Evolutionary conservation across 2,113 vertebrate genomes (phyloP).

Genomic region (Neolamprologus sp.): DNA sequence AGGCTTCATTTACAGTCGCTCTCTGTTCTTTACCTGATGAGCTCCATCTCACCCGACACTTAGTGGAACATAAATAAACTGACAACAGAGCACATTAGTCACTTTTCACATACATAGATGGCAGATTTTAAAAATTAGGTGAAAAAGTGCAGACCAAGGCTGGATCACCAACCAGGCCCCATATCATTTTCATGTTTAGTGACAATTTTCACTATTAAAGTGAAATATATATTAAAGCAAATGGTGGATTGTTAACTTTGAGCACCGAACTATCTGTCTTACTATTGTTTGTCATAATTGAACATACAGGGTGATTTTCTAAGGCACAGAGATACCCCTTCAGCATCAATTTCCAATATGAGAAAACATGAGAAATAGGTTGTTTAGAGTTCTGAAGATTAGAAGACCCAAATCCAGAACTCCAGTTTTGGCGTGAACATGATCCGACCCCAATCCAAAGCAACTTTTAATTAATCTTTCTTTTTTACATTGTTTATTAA

Average conservation of each 20-base stretch:
- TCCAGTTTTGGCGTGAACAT: neutral
- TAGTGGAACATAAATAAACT: neutral
- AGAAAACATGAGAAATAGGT: neutral
- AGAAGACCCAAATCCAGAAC: neutral
- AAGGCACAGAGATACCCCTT: neutral
- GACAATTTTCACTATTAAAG: neutral
- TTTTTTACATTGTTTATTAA: neutral
- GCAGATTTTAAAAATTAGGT: neutral
- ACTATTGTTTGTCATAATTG: neutral
- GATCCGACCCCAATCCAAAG: neutral
- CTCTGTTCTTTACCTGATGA: neutral
- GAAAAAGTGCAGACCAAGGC: neutral
- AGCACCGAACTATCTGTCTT: neutral
- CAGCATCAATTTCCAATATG: neutral
- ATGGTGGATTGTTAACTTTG: neutral
- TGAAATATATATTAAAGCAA: neutral
- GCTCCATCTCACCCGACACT: neutral
- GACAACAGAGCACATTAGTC: neutral
- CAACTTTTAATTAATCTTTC: neutral
- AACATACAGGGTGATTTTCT: neutral
- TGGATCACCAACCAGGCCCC: neutral
- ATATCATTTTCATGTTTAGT: neutral
- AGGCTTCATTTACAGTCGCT: slow-evolving; percentile 7
- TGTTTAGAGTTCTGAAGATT: neutral
- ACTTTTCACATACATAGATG: neutral